These are phyloP conservation scores for Sycophila texana DNA, from an alignment of 2,888 invertebrate genomes.

Conservation along the genomic window DNA sequence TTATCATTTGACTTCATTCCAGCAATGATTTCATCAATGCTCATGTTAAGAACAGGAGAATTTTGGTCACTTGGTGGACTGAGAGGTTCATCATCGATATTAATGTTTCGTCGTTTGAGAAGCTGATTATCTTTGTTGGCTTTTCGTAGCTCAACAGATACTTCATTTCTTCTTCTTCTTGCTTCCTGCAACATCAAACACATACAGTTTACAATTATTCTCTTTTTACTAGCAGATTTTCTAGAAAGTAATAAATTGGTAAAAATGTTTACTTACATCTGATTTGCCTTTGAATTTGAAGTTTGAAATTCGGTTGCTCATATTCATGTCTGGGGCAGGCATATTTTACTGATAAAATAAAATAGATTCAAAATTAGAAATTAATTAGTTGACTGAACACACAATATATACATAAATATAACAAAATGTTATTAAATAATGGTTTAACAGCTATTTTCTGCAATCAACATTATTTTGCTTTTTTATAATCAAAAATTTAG, in stretches of 20 bases:
- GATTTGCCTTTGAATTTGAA: constrained; percentile 89
- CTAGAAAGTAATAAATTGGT: constrained; percentile 17
- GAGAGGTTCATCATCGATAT: constrained; percentile 76
- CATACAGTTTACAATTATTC: neutral
- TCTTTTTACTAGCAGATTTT: neutral
- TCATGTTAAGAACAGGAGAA: constrained; percentile 76
- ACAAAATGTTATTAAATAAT: neutral
- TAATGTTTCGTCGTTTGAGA: constrained; percentile 91
- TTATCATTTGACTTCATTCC: constrained; percentile 84
- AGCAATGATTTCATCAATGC: constrained; percentile 84
- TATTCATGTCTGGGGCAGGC: constrained; percentile 79
- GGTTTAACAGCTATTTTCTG: no score
- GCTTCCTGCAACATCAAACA: constrained; percentile 82
- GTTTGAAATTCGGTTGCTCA: constrained; percentile 79
- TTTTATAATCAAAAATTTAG: no score
- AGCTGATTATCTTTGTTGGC: constrained; percentile 95
- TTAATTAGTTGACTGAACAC: neutral
- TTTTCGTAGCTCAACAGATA: constrained; percentile 93
- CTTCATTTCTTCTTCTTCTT: constrained; percentile 91
- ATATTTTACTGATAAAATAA: constrained; percentile 72
- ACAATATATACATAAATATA: neutral
- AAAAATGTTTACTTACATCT: constrained; percentile 79
- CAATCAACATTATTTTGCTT: neutral
- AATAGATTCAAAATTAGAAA: neutral
- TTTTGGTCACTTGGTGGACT: constrained; percentile 76